A percentile compares a stretch with the other conserved stretches of the same genome.
These are phyloP conservation scores for Macrotrachela quadricornifera DNA, from an alignment of 1,140 invertebrate species.

Conservation along the genomic window DNA sequence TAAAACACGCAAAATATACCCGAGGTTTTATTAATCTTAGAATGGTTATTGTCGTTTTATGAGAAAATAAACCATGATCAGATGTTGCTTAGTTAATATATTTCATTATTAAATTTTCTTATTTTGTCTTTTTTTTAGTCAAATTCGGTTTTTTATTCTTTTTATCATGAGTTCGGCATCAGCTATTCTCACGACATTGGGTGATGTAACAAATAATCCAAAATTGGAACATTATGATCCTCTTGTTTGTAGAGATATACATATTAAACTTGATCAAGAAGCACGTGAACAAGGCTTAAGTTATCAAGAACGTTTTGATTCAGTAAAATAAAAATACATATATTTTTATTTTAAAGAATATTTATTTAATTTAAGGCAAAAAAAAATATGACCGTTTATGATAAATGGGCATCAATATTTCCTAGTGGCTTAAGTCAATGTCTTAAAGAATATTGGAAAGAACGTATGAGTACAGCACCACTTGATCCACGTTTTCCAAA, in stretches of 20 bases:
- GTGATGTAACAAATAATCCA: background rate
- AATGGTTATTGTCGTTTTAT: no score
- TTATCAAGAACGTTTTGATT: background rate
- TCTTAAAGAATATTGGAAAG: slow-evolving; percentile 4
- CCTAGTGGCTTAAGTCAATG: slow-evolving; percentile 3
- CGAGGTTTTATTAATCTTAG: no score
- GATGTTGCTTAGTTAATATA: no score
- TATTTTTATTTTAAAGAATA: no score
- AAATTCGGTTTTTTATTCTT: no score
- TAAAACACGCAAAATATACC: no score
- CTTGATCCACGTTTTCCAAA: slow-evolving; percentile 9
- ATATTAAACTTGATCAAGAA: slow-evolving; percentile 1
- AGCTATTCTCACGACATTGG: background rate
- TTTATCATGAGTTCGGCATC: background rate
- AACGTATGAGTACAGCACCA: slow-evolving; percentile 1
- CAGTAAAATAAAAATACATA: background rate
- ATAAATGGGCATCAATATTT: slow-evolving; percentile 7
- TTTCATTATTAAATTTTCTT: no score
- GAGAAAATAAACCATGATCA: no score
- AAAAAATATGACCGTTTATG: slow-evolving; percentile 4
- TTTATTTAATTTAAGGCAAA: background rate
- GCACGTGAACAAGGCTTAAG: background rate
- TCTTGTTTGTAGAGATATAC: slow-evolving; percentile 2
- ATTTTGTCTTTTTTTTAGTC: no score
- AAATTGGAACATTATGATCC: slow-evolving; percentile 6